These are phyloP conservation scores for Altica lythri DNA, from an alignment of 2,888 invertebrate genomes.

Conservation along the genomic window DNA sequence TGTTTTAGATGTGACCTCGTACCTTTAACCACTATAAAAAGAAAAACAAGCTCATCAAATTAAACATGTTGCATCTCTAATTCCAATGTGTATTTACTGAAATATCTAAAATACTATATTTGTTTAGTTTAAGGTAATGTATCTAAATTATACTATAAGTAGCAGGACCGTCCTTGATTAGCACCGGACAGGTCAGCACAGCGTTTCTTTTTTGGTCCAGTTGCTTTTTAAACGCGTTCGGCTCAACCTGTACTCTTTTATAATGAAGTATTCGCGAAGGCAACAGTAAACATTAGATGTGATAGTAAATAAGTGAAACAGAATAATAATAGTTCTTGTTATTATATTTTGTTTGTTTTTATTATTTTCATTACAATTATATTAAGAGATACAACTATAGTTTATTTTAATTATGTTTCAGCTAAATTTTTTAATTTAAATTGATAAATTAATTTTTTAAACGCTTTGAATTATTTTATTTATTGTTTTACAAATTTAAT, in stretches of 20 bases:
- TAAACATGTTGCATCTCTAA: conserved; percentile 24
- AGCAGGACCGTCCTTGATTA: conserved; percentile 39
- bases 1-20: conserved; percentile 16
- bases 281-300: too few relatives aligned
- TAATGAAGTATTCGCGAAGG: conserved; percentile 1
- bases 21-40: conserved; percentile 1
- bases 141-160: conserved; percentile 37
- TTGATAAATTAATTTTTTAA: too few relatives aligned
- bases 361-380: too few relatives aligned
- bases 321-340: too few relatives aligned
- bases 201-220: conserved; percentile 35
- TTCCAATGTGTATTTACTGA: conserved; percentile 30
- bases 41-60: conserved; percentile 25
- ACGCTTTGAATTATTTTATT: too few relatives aligned
- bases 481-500: too few relatives aligned
- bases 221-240: conserved; percentile 21
- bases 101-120: conserved; percentile 36
- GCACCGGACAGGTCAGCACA: conserved; percentile 28
- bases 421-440: too few relatives aligned
- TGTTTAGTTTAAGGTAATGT: conserved; percentile 40
- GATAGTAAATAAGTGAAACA: too few relatives aligned
- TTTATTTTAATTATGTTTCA: too few relatives aligned
- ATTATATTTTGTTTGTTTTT: too few relatives aligned
- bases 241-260: conserved; percentile 10
- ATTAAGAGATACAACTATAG: too few relatives aligned